Conservation (phyloP, 2,888 invertebrate species). For the Callosobruchus maculatus region DNA sequence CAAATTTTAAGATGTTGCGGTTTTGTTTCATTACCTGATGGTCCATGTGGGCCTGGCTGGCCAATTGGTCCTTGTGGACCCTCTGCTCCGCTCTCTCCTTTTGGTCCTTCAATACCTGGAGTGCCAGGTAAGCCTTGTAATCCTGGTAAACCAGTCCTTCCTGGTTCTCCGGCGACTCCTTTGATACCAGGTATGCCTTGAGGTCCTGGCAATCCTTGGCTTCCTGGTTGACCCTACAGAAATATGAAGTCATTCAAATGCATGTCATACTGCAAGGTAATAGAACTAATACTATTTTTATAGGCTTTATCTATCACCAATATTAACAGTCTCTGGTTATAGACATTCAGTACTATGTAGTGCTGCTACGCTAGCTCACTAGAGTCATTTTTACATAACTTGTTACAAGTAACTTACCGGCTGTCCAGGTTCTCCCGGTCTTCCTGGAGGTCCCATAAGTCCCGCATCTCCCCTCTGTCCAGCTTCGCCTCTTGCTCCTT, state of each 20-base stretch:
- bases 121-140: conserved; percentile 67
- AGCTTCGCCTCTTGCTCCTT: conserved; percentile 72
- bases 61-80: conserved; percentile 69
- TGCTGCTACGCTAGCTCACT: no score
- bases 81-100: conserved; percentile 70
- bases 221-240: conserved; percentile 67
- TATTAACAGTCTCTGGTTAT: no score
- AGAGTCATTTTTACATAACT: no score
- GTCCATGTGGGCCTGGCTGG: conserved; percentile 65
- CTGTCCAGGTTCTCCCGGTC: conserved; percentile 71
- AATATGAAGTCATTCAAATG: conserved; percentile 3
- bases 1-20: no score
- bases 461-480: conserved; percentile 75
- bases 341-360: no score
- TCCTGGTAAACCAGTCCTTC: conserved; percentile 65
- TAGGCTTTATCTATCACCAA: no score
- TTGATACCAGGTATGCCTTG: conserved; percentile 70
- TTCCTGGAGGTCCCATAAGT: conserved; percentile 70
- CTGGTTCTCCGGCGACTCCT: conserved; percentile 67
- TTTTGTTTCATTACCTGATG: conserved; percentile 21
- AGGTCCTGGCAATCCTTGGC: conserved; percentile 65
- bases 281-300: no score
- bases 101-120: conserved; percentile 68
- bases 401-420: conserved; percentile 54
- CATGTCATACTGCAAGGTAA: no score